Evolutionary conservation across 2,113 vertebrate species (phyloP).

Genomic region (Thamnophis sirtalis): DNA sequence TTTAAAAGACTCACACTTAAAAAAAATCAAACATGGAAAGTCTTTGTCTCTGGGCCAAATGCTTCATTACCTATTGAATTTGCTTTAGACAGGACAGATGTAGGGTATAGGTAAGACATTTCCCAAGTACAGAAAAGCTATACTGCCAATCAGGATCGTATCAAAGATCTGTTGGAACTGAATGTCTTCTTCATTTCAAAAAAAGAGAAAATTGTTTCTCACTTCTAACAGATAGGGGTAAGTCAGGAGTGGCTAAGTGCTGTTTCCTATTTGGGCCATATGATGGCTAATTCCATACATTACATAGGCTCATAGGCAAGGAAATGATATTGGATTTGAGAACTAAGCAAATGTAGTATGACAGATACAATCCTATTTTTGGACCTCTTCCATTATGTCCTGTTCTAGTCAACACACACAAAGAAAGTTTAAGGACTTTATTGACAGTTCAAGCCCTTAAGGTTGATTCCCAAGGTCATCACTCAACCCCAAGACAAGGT

Average conservation of each 20-base stretch:
- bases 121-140: background rate
- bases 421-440: background rate
- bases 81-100: background rate
- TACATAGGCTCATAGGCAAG: no score
- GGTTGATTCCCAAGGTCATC: background rate
- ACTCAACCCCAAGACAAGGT: background rate
- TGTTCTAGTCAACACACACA: background rate
- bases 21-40: background rate
- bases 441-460: no score
- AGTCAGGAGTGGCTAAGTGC: background rate
- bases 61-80: background rate
- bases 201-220: background rate
- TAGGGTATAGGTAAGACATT: background rate
- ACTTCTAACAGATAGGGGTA: background rate
- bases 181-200: background rate
- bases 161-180: background rate
- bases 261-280: background rate
- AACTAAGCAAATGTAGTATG: background rate
- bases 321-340: background rate
- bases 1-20: background rate
- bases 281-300: background rate
- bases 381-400: background rate
- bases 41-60: background rate
- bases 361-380: background rate
- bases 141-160: background rate